A percentile compares a stretch with the other conserved stretches of the same genome.
phyloP scores from a whole-genome alignment of 1,140 invertebrate species.

The Drosophila ogumai region DNA sequence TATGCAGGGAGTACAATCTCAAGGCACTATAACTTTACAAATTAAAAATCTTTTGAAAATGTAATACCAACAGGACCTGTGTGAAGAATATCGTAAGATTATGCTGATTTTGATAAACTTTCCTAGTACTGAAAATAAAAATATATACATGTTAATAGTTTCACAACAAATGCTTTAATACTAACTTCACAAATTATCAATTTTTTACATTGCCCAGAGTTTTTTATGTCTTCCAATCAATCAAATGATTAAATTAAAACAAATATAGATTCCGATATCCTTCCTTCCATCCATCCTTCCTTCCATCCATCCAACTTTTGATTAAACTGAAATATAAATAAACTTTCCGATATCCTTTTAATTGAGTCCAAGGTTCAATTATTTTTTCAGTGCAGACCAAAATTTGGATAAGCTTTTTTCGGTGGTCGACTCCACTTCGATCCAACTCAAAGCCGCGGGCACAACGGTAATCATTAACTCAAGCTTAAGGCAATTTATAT shows the following conservation, averaged over 20 bases:
- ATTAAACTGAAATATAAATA: background rate
- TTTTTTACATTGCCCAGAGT: background rate
- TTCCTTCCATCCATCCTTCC: too few relatives aligned
- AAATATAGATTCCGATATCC: background rate
- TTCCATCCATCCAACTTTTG: background rate
- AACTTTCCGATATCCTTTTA: background rate
- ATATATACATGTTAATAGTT: background rate
- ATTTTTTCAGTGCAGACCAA: background rate
- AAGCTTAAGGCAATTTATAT: background rate
- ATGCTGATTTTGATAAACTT: too few relatives aligned
- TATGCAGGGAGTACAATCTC: too few relatives aligned
- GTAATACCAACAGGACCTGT: too few relatives aligned
- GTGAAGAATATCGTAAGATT: too few relatives aligned
- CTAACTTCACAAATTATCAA: background rate
- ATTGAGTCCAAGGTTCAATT: background rate
- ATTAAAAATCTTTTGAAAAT: too few relatives aligned
- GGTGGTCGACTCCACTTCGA: background rate
- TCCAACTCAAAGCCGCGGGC: background rate
- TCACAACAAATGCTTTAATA: background rate
- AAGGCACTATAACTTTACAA: too few relatives aligned
- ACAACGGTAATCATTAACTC: slow-evolving; percentile 8
- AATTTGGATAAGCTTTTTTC: slow-evolving; percentile 11
- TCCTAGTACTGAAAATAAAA: too few relatives aligned
- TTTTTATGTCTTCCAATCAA: background rate
- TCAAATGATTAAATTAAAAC: background rate